Conservation (phyloP, 2,797 vertebrate species). For the Pitangus sulphuratus region DNA sequence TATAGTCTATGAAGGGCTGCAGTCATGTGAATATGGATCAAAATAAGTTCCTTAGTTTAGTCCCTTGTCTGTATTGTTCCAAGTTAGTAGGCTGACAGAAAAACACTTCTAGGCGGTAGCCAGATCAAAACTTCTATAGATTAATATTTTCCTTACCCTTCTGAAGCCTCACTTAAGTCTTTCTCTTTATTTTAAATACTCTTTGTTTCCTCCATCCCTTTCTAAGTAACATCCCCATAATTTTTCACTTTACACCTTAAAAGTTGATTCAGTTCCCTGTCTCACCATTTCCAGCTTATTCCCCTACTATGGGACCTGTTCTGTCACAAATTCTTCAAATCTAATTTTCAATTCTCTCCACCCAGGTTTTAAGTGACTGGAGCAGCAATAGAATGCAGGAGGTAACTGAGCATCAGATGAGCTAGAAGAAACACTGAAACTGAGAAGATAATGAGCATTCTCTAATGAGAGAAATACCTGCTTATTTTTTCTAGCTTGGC, state of each 20-base stretch:
- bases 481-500: background rate
- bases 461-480: background rate
- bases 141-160: background rate
- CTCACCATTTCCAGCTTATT: background rate
- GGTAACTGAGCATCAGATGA: background rate
- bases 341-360: background rate
- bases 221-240: background rate
- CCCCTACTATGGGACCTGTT: background rate
- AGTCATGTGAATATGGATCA: background rate
- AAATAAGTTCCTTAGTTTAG: background rate
- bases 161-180: background rate
- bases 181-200: background rate
- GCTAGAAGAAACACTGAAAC: background rate
- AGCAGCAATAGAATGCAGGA: background rate
- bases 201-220: background rate
- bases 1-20: background rate
- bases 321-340: background rate
- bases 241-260: background rate
- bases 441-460: background rate
- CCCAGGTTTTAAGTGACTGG: background rate
- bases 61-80: background rate
- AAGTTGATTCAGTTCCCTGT: background rate
- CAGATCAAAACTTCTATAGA: background rate
- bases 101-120: background rate
- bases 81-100: background rate